Conservation (phyloP, 2,888 invertebrate genomes). For the Nebria brevicollis region DNA sequence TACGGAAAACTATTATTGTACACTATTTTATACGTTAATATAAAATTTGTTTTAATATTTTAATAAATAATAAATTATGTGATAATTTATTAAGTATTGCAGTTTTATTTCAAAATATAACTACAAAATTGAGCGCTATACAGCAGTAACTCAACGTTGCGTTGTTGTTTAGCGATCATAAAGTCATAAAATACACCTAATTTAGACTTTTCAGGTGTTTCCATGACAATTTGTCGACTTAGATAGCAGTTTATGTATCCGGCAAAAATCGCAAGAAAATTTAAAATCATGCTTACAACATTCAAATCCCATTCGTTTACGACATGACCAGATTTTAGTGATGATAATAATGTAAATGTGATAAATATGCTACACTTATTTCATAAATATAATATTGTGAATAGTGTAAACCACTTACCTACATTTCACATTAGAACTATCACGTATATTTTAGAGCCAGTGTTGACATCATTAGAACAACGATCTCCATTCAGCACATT, state of each 20-base stretch:
- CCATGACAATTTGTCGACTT: too few relatives aligned
- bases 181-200: too few relatives aligned
- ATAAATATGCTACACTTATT: too few relatives aligned
- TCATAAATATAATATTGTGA: too few relatives aligned
- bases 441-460: not conserved
- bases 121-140: too few relatives aligned
- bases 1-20: not conserved
- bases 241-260: too few relatives aligned
- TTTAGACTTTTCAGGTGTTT: too few relatives aligned
- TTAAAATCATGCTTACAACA: not conserved
- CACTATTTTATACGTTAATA: not conserved
- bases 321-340: not conserved
- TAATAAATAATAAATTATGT: not conserved
- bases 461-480: not conserved
- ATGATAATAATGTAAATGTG: not conserved
- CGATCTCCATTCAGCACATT: not conserved
- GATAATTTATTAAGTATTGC: not conserved
- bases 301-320: not conserved
- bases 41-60: not conserved
- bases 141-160: too few relatives aligned
- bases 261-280: not conserved
- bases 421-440: not conserved
- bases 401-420: too few relatives aligned
- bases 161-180: too few relatives aligned
- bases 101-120: not conserved